A percentile compares a stretch with the other conserved stretches of the same genome.
phyloP scores from a whole-genome alignment of 1,140 invertebrate species.

The Gonioctena quinquepunctata region DNA sequence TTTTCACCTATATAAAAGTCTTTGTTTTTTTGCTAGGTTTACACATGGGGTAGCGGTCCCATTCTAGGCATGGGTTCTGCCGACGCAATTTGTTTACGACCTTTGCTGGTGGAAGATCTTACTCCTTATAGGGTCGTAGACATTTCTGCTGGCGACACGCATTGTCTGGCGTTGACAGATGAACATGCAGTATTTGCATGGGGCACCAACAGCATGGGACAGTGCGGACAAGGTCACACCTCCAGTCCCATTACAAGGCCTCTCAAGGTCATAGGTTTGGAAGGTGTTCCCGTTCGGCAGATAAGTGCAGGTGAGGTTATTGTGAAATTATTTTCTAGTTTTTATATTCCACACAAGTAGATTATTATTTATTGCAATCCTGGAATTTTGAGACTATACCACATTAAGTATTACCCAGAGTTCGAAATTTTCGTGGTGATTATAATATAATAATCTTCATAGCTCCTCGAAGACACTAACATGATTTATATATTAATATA shows the following conservation, averaged over 20 bases:
- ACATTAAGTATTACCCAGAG: too few relatives aligned
- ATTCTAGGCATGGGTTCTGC: slow-evolving; percentile 63
- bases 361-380: too few relatives aligned
- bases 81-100: slow-evolving; percentile 62
- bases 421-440: background rate
- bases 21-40: slow-evolving; percentile 63
- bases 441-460: too few relatives aligned
- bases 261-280: slow-evolving; percentile 65
- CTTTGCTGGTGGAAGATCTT: slow-evolving; percentile 56
- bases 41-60: slow-evolving; percentile 67
- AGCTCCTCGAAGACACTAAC: too few relatives aligned
- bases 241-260: slow-evolving; percentile 67
- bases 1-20: too few relatives aligned
- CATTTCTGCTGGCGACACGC: slow-evolving; percentile 63
- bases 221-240: slow-evolving; percentile 71
- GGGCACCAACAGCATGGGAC: slow-evolving; percentile 74
- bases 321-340: too few relatives aligned
- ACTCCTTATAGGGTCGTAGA: slow-evolving; percentile 53
- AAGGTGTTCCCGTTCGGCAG: slow-evolving; percentile 63
- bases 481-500: too few relatives aligned
- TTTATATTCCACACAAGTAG: too few relatives aligned
- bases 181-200: slow-evolving; percentile 63
- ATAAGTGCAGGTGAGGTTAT: slow-evolving; percentile 67
- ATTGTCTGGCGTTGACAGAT: slow-evolving; percentile 65
- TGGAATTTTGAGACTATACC: too few relatives aligned